Conservation (phyloP, 2,888 invertebrate genomes). For the Callosobruchus maculatus region DNA sequence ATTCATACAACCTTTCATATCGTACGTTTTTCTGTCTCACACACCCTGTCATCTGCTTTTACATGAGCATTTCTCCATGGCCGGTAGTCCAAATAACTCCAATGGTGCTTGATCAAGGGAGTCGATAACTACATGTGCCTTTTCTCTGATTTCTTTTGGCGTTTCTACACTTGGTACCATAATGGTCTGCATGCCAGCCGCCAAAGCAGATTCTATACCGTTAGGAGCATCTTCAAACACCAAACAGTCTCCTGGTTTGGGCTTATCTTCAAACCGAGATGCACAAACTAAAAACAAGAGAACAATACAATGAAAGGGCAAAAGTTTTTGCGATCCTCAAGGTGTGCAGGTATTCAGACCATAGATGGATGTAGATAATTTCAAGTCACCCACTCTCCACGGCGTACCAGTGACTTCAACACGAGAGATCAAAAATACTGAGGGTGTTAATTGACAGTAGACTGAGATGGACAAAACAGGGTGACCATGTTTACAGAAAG, state of each 20-base stretch:
- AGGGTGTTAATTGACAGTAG: no score
- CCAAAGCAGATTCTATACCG: conserved; percentile 73
- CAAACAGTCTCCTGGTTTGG: conserved; percentile 56
- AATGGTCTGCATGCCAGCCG: conserved; percentile 82
- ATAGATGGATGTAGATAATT: no score
- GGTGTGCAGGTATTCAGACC: no score
- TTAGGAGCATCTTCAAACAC: conserved; percentile 92
- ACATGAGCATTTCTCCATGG: neutral
- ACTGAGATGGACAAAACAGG: no score
- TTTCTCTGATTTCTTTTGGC: conserved; percentile 49
- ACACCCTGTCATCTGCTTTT: neutral
- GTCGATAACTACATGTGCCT: conserved; percentile 68
- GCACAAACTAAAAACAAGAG: conserved; percentile 57
- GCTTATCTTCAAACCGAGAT: conserved; percentile 54
- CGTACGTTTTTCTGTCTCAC: no score
- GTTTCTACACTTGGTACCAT: conserved; percentile 70
- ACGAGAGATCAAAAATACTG: no score
- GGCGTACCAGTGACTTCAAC: no score
- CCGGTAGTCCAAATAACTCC: conserved; percentile 78
- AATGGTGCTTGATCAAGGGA: conserved; percentile 78
- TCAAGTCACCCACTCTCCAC: no score
- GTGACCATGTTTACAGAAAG: no score
- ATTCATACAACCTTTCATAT: no score
- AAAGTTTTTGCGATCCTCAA: no score
- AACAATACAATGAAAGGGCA: no score